Evolutionary conservation across 1,140 invertebrate species (phyloP), one percentile per base, ranked within the genome.

Genomic region (Tyrophagus putrescentiae): DNA sequence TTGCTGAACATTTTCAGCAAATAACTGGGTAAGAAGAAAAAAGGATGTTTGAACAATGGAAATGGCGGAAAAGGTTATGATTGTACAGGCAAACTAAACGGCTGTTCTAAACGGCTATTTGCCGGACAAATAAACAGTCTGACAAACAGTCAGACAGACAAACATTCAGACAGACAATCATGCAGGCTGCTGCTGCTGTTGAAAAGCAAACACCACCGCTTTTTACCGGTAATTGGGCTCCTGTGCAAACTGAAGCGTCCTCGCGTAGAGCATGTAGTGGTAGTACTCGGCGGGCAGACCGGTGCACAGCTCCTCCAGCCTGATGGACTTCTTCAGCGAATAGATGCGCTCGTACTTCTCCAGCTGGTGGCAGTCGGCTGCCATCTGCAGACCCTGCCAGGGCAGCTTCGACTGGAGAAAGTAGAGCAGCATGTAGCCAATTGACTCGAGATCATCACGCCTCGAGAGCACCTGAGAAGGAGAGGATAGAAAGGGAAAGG

Each of bases 391-490:
- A 64, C 95, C 95, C 78, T 98, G 95, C 96, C 95, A 99, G 60
- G 95, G 96, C 72, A 99, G 79, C 70, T 88, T 94, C 66, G 95
- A 95, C 69, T 94, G 80, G 70, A 98, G 78, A 77, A 99, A 99
- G 79, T 99, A 99, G 93, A 99, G 98, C 78, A 99, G 98, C 94
- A 99, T 98, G 78, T 99, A 94, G 63, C 96, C 96, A 66, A 99
- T 77, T 59, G 95, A 94, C 77, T 99, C 96, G 70, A 99, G 78
- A 78, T 99, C 96, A 76, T 99, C 96, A 72, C 96, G 80, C 72
- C 96, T 81, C 71, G 92, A 97, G 83, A 98, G 95, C 78, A 99
- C n/a, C n/a, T n/a, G n/a, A n/a, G n/a, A n/a, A n/a, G n/a, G n/a
- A n/a, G n/a, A n/a, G 95, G n/a, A 36, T 60, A 29, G 36, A 39